Conservation (phyloP, 2,888 invertebrate genomes). For the Noctua comes region DNA sequence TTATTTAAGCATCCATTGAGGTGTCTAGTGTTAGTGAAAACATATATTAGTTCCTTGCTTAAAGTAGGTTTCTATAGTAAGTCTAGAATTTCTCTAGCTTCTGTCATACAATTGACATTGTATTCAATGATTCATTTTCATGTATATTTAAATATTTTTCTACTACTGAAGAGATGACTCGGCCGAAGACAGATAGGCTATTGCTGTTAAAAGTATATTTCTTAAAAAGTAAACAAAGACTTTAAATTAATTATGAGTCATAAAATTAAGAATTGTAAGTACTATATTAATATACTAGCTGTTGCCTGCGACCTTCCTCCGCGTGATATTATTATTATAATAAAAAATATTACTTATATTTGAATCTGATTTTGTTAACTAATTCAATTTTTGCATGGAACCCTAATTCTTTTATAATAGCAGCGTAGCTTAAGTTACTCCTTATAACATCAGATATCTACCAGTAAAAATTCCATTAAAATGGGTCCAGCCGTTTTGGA, state of each 20-base stretch:
- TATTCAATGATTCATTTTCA: not conserved
- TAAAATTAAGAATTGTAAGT: not conserved
- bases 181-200: not conserved
- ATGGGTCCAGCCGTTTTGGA: no score
- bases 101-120: not conserved
- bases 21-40: not conserved
- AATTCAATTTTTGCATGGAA: no score
- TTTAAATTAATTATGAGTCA: not conserved
- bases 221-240: no score
- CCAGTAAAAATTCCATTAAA: no score
- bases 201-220: not conserved
- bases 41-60: not conserved
- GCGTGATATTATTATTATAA: no score
- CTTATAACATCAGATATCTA: no score
- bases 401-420: no score
- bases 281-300: not conserved
- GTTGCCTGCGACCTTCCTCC: no score
- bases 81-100: not conserved
- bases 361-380: no score
- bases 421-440: no score
- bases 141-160: not conserved
- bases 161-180: not conserved
- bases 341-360: no score
- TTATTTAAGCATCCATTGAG: not conserved
- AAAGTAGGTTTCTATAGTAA: not conserved